A percentile compares a stretch with the other conserved stretches of the same genome.
These are phyloP conservation scores for Periplaneta americana DNA, from an alignment of 1,140 invertebrate species.

Conservation along the genomic window DNA sequence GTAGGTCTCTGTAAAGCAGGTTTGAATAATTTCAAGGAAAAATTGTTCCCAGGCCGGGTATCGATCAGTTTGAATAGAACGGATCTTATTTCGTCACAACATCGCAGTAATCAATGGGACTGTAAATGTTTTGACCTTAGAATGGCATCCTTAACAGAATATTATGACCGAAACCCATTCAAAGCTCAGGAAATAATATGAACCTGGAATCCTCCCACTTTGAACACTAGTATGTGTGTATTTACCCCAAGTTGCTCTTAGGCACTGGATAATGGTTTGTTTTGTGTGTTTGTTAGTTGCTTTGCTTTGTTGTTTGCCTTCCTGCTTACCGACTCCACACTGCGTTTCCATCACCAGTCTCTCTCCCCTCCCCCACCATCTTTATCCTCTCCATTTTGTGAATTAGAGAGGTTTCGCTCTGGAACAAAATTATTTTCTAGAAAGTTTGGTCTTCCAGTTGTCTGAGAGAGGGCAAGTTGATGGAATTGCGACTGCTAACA, in stretches of 20 bases:
- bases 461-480: too few relatives aligned
- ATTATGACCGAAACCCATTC: too few relatives aligned
- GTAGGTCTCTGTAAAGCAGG: too few relatives aligned
- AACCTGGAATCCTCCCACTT: not conserved
- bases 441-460: not conserved
- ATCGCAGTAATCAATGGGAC: not conserved
- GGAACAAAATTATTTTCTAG: not conserved
- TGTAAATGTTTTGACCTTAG: not conserved
- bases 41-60: too few relatives aligned
- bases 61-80: not conserved
- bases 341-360: not conserved
- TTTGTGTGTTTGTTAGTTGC: not conserved
- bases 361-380: too few relatives aligned
- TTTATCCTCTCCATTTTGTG: not conserved
- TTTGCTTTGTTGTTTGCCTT: not conserved
- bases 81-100: not conserved
- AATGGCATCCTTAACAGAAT: too few relatives aligned
- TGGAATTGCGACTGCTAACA: not conserved
- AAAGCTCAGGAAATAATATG: not conserved
- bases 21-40: too few relatives aligned
- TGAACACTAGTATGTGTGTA: too few relatives aligned
- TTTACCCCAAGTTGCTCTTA: not conserved
- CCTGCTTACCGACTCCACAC: too few relatives aligned
- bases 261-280: not conserved
- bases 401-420: not conserved